Percentiles rank a stretch among this genome's conserved stretches.
These are phyloP conservation scores for Heptranchias perlo DNA, from an alignment of 2,113 vertebrate species.

Conservation along the genomic window DNA sequence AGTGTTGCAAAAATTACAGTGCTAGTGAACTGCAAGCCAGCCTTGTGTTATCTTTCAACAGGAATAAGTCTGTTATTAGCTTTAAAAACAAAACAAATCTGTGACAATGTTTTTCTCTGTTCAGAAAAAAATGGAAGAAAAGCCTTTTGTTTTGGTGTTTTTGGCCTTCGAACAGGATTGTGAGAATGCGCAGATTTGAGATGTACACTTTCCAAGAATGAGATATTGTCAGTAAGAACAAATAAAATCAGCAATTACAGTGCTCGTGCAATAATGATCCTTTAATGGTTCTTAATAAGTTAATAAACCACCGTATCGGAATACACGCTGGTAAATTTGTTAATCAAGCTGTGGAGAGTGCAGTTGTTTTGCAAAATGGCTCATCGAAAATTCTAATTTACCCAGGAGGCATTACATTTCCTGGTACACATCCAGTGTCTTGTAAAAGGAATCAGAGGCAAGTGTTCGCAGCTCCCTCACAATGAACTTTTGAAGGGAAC, in stretches of 20 bases:
- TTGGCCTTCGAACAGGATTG: not conserved
- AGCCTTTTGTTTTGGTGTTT: not conserved
- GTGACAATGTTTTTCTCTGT: not conserved
- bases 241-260: not conserved
- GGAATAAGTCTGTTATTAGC: not conserved
- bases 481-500: not conserved
- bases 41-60: not conserved
- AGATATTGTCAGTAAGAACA: not conserved
- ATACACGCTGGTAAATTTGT: not conserved
- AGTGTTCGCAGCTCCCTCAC: not conserved
- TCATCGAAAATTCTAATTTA: not conserved
- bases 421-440: not conserved
- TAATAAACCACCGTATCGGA: not conserved
- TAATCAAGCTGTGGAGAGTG: not conserved
- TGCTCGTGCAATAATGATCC: not conserved
- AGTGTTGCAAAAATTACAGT: not conserved
- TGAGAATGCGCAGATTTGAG: not conserved
- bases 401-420: not conserved
- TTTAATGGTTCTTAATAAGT: not conserved
- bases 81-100: not conserved
- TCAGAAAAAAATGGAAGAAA: not conserved
- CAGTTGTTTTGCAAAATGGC: not conserved
- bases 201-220: not conserved
- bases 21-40: not conserved
- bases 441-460: not conserved